Evolutionary conservation across 2,888 invertebrate species (phyloP), one percentile per base, ranked within the genome.

Genomic region (Drosophila suboccidentalis): DNA sequence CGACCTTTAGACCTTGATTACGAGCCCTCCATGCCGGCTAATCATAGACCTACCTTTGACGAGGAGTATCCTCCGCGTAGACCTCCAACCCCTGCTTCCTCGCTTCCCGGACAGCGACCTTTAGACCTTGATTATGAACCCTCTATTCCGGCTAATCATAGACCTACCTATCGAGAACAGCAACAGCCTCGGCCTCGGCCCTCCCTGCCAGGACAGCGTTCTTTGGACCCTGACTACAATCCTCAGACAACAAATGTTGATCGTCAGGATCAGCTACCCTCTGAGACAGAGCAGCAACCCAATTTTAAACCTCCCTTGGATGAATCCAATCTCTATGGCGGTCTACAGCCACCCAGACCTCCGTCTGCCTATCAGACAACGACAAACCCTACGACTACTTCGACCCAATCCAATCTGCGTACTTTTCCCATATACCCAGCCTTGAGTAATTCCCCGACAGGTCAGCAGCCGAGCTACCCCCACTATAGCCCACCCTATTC

Each of bases 401-500:
- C 74, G 0, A 71, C 65, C 17, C 60, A 60, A 26, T 67, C 77
- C 2, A 81, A 72, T 43, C 68, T 90, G 3, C 73, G 78, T 3
- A 80, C 71, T 1, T 82, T 69, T 55, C 83, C 80, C 19, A 81
- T 86, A 4, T 90, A 90, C 64, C 90, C 92, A 10, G 66, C 84
- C 1, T 32, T 87, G 8, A 71, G 59, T 5, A 88, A 90, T 75
- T 73, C 73, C 1, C 85, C 85, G 4, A 43, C 71, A 6, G 62
- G 73, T 19, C 76, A 70, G 29, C 78, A 74, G 53, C 67, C 78
- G 3, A 74, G 47, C 19, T 61, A 85, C 4, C 92, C 92, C 0
- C 90, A 90, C 26, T 92, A 92, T 19, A 92, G 91, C 78, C 86
- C 88, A 0, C 71, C 91, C 3, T 92, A 92, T 74, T 77, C 92